A percentile compares a stretch with the other conserved stretches of the same genome.
These are phyloP conservation scores for Salminus brasiliensis DNA, from an alignment of 2,113 vertebrate species.

Conservation along the genomic window DNA sequence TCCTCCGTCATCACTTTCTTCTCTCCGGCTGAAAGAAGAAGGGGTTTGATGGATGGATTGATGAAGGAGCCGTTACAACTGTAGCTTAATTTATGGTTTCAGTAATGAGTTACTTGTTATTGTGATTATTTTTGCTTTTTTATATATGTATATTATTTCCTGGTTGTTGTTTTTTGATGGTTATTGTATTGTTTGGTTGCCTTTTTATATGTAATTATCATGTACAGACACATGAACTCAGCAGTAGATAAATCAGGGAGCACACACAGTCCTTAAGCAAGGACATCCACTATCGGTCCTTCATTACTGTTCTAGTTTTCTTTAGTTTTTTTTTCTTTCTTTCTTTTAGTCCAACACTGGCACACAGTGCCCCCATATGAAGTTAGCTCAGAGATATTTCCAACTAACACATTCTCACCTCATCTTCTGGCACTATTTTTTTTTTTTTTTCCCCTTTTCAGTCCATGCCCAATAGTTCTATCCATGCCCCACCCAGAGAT, in stretches of 20 bases:
- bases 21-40: conserved; percentile 29
- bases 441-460: too few relatives aligned
- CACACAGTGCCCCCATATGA: neutral
- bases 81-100: conserved; percentile 54
- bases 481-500: neutral
- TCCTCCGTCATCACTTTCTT: conserved; percentile 38
- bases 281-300: conserved; percentile 21
- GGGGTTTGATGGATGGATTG: conserved; percentile 21
- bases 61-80: conserved; percentile 38
- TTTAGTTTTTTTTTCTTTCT: neutral
- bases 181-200: conserved; percentile 15
- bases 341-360: conserved; percentile 30
- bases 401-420: neutral
- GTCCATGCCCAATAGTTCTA: neutral
- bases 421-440: neutral
- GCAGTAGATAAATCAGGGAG: conserved; percentile 42
- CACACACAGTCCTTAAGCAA: conserved; percentile 27
- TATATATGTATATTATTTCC: neutral
- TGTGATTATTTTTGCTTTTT: conserved; percentile 38
- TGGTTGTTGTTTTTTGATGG: conserved; percentile 5
- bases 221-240: conserved; percentile 25
- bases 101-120: conserved; percentile 38
- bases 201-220: conserved; percentile 24
- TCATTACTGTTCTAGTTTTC: conserved; percentile 1
- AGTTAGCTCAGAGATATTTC: neutral